Percentiles rank a stretch among this genome's conserved stretches.
Evolutionary conservation across 2,888 invertebrate species (phyloP).

Genomic region (Slavum lentiscoides): DNA sequence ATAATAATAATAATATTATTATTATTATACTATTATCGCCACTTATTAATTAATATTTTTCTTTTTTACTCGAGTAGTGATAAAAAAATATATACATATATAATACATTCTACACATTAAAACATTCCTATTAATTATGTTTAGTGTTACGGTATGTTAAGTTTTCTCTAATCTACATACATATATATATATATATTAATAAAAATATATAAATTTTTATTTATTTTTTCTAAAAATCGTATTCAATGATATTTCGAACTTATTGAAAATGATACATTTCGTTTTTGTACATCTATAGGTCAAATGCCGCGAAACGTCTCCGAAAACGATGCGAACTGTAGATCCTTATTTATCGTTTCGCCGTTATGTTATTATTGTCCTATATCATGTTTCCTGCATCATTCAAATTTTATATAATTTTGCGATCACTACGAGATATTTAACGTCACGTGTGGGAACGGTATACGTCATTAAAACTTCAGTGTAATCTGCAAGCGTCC

Average conservation of each 20-base stretch:
- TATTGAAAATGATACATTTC: neutral
- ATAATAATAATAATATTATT: neutral
- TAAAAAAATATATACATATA: neutral
- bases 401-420: neutral
- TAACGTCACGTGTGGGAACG: too few relatives aligned
- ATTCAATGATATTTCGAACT: constrained; percentile 13
- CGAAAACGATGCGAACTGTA: neutral
- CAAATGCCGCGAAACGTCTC: neutral
- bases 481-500: too few relatives aligned
- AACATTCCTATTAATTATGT: constrained; percentile 38
- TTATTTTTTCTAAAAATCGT: constrained; percentile 26
- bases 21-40: constrained; percentile 22
- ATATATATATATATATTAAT: constrained; percentile 1
- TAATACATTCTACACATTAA: constrained; percentile 6
- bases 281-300: neutral
- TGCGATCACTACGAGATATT: too few relatives aligned
- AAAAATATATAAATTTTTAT: constrained; percentile 30
- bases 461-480: too few relatives aligned
- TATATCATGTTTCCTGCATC: neutral
- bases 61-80: constrained; percentile 25
- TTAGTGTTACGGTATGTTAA: constrained; percentile 38
- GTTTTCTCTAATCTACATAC: too few relatives aligned
- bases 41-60: constrained; percentile 17
- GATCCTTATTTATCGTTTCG: neutral
- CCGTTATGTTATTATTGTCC: neutral